These are phyloP conservation scores for Riparia riparia DNA, from an alignment of 2,113 vertebrate species.

Conservation along the genomic window DNA sequence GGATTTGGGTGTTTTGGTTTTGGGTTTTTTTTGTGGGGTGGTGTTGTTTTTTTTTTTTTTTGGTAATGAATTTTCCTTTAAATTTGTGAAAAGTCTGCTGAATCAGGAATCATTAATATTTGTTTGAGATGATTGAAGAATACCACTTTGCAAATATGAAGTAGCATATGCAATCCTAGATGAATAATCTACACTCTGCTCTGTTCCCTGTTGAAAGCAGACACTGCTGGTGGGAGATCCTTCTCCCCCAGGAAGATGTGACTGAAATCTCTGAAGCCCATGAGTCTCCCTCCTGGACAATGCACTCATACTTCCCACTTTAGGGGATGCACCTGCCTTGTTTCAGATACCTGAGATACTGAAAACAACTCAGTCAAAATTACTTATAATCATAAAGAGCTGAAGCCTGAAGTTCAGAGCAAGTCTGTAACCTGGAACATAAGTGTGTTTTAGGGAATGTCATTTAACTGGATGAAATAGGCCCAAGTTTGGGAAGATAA, in stretches of 20 bases:
- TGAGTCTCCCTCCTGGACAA: neutral
- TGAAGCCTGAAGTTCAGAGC: neutral
- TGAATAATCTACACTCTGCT: neutral
- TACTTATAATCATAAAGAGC: neutral
- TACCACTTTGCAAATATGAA: neutral
- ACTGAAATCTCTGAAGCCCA: neutral
- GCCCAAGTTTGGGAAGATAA: constrained; percentile 16
- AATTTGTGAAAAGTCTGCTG: neutral
- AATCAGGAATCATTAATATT: neutral
- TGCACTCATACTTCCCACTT: fast-evolving
- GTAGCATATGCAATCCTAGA: neutral
- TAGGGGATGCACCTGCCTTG: neutral
- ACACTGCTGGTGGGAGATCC: neutral
- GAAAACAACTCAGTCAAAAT: fast-evolving
- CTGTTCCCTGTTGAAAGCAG: neutral
- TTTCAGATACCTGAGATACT: neutral
- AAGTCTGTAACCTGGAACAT: neutral
- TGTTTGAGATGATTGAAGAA: neutral
- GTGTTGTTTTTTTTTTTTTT: neutral
- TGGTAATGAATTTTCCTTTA: neutral
- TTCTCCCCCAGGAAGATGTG: neutral
- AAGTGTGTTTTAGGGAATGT: neutral
- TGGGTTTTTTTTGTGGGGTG: no score
- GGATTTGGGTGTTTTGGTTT: neutral
- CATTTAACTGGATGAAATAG: neutral